Conservation (phyloP, 2,888 invertebrate genomes). For the Anarsia innoxiella region DNA sequence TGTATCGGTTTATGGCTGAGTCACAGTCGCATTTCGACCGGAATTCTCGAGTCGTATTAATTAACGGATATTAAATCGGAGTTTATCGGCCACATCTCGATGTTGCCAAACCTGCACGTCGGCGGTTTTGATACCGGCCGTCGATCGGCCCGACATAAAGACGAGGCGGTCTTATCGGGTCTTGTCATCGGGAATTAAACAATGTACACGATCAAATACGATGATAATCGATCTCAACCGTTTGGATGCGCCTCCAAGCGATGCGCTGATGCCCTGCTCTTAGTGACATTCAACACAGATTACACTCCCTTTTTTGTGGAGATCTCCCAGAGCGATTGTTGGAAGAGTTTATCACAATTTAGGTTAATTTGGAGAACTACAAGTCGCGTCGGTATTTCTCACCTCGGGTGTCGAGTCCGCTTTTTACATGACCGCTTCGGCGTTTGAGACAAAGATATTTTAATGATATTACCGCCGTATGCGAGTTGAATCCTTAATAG, state of each 20-base stretch:
- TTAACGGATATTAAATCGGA: conserved; percentile 73
- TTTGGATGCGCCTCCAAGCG: conserved; percentile 18
- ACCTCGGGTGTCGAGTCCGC: conserved; percentile 57
- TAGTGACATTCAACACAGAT: conserved; percentile 19
- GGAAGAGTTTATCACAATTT: conserved; percentile 42
- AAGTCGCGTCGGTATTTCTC: conserved; percentile 60
- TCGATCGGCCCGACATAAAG: conserved; percentile 46
- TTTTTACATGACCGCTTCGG: conserved; percentile 62
- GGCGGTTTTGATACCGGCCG: conserved; percentile 54
- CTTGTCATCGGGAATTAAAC: conserved; percentile 69
- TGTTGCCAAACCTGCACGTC: conserved; percentile 68
- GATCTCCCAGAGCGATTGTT: conserved; percentile 34
- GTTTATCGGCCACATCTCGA: conserved; percentile 70
- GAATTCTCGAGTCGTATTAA: conserved; percentile 70
- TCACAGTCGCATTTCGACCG: conserved; percentile 63
- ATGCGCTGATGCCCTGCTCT: too few species aligned
- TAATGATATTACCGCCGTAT: conserved; percentile 71
- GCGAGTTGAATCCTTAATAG: conserved; percentile 71
- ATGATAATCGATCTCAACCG: conserved; percentile 45
- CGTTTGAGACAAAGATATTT: conserved; percentile 72
- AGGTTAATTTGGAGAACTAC: conserved; percentile 47
- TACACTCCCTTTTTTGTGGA: conserved; percentile 18
- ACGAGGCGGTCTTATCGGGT: conserved; percentile 53
- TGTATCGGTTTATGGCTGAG: conserved; percentile 60
- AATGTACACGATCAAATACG: conserved; percentile 65